Base-by-base conservation (phyloP, 1,140 invertebrate genomes). In the Zaprionus gabonicus region DNA sequence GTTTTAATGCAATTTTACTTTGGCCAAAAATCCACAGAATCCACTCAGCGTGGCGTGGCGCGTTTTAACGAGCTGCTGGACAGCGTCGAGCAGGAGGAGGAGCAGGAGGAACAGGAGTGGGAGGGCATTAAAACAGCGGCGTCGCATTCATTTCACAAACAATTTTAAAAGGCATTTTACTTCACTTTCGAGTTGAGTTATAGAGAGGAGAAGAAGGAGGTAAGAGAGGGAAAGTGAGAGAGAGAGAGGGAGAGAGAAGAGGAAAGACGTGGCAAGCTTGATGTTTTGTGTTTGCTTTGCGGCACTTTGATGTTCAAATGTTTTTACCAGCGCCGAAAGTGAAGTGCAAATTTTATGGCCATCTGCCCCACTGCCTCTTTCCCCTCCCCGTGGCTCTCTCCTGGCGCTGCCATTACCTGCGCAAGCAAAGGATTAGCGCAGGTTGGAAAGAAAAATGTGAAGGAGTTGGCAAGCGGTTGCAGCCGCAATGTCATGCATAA, bases 261-360 rank as follows among this genome's bases (percentile, higher is more conserved):
- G 12, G 0, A 38, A 3, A 15, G 36, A 15, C 41, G 41, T 38
- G 36, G 41, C 41, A 9, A 2, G 41, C 41, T 44, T n/a, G 15
- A 46, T 46, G 49, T 65, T 65, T 38, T 57, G 64, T 31, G 62
- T 67, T 20, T 46, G 41, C 31, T 62, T 46, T 25, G 28, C 27
- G 13, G 58, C 81, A 65, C 82, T 85, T 85, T 84, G 78, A 84
- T 81, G 82, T 73, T 59, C 64, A 83, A 83, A 83, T 83, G 67
- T 84, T 84, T 84, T 73, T 55, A 25, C 27, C 58, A 69, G 58
- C 57, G 17, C 20, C 70, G 27, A 73, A 72, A 76, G 66, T 59
- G 41, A n/a, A 67, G 62, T 64, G 56, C 36, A 70, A 76, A 68
- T 73, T 73, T 64, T 31, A 77, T 57, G 55, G 53, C 51, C 25